A percentile compares a stretch with the other conserved stretches of the same genome.
These are phyloP conservation scores for Natrix natrix DNA, from an alignment of 2,797 vertebrate species.

Conservation along the genomic window DNA sequence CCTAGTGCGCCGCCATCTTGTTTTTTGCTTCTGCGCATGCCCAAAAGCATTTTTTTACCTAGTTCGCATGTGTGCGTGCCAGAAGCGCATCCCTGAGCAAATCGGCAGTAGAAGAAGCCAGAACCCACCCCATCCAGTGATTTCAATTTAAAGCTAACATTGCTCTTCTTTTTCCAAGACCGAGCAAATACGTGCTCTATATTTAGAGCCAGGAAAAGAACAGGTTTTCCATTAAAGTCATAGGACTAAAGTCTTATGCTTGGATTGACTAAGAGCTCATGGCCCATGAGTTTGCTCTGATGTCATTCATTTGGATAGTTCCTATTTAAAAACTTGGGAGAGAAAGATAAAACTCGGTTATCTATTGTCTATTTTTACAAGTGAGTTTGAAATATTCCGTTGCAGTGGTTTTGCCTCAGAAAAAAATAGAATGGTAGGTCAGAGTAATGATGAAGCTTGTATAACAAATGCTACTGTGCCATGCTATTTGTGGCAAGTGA, in stretches of 20 bases:
- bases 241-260: constrained; percentile 1
- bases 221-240: constrained; percentile 14
- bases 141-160: neutral
- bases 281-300: neutral
- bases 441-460: neutral
- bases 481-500: neutral
- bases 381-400: neutral
- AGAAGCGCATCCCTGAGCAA: no score
- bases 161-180: constrained; percentile 3
- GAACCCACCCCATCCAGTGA: neutral
- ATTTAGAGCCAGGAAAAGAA: constrained; percentile 11
- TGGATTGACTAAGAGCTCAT: neutral
- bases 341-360: neutral
- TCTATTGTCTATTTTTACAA: neutral
- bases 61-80: no score
- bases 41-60: no score
- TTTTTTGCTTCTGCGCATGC: no score
- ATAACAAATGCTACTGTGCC: no score
- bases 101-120: no score
- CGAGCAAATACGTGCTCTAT: constrained; percentile 10
- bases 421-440: neutral
- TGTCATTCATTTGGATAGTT: neutral
- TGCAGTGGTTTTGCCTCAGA: neutral
- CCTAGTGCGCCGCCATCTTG: no score
- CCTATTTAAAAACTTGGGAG: neutral